Conservation (phyloP, 2,888 invertebrate species). For the Galeruca laticollis region DNA sequence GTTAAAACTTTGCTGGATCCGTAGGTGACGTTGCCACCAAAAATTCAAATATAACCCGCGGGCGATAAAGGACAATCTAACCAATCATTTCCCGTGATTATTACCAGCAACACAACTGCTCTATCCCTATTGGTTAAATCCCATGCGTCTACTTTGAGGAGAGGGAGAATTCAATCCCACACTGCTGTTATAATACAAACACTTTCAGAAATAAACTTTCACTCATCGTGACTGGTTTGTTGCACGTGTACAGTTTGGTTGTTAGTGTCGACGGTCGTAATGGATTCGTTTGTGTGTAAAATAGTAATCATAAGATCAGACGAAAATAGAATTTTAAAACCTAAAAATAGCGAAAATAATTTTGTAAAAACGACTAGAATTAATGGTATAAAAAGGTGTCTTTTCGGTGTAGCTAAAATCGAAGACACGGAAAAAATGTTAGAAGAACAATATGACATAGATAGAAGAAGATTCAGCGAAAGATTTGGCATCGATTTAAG, state of each 20-base stretch:
- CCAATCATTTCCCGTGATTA: neutral
- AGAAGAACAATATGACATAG: conserved; percentile 72
- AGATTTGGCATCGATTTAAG: conserved; percentile 74
- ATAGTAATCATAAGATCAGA: conserved; percentile 46
- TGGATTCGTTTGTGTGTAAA: conserved; percentile 49
- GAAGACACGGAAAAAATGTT: conserved; percentile 72
- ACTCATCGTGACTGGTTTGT: neutral
- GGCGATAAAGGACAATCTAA: neutral
- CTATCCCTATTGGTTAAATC: conserved; percentile 15
- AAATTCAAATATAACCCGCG: conserved; percentile 17
- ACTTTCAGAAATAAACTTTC: conserved; percentile 1
- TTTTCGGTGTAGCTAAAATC: conserved; percentile 73
- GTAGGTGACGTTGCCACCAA: neutral
- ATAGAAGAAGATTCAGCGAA: conserved; percentile 71
- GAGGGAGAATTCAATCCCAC: conserved; percentile 1
- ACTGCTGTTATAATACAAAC: neutral
- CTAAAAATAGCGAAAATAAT: conserved; percentile 40
- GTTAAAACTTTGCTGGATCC: conserved; percentile 1
- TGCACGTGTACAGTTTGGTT: neutral
- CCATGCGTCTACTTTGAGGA: conserved; percentile 11
- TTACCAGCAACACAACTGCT: neutral
- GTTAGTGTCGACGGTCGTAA: conserved; percentile 5
- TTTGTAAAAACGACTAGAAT: conserved; percentile 31
- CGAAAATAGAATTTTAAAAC: conserved; percentile 42
- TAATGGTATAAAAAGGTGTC: conserved; percentile 67